Base-by-base conservation (phyloP, 2,797 vertebrate genomes). In the Lacerta viridis region DNA sequence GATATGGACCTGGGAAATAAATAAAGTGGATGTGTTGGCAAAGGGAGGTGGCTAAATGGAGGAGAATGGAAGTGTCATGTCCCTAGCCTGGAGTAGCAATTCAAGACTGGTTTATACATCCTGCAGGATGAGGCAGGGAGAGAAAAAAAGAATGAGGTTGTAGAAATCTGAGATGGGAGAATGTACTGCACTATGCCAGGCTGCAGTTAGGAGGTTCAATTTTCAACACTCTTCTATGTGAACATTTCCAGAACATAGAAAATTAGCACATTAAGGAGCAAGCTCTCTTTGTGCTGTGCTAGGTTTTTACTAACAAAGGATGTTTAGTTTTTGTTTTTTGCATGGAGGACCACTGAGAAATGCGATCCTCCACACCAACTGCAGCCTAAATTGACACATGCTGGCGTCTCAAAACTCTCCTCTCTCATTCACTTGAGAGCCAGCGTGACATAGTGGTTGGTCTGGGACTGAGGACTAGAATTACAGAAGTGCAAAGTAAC, bases 1-100 rank as follows among this genome's bases (percentile, higher is more conserved):
- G 41, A 15, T 83, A 46, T 85, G 46, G 33, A 55, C 39, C 29
- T 36, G 82, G 83, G 64, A 78, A 87, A 84, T 59, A 50, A 55
- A 84, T 7, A 29, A 78, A 75, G 59, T 18, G 11, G 80, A 71
- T 46, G 27, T 27, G 27, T 41, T 9, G 6, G 39, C 29, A 29
- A 41, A 79, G 64, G 39, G 29, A 17, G 15, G 69, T 46, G 50
- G n/a, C 69, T 74, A 66, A 74, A 80, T 13, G 36, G 7, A n/a
- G 71, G 15, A 85, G 39, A 33, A 43, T 36, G 36, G n/a, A 84
- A 72, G 29, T 84, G 50, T 18, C 29, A 74, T 46, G 23, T 75
- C 41, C 59, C 6, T 36, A 43, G 23, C 8, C 7, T 9, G 27
- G 25, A 66, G 29, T 29, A 39, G 23, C 41, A 69, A 8, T 55